Evolutionary conservation across 1,140 invertebrate genomes (phyloP).

Genomic region (Drosophila ambigua): DNA sequence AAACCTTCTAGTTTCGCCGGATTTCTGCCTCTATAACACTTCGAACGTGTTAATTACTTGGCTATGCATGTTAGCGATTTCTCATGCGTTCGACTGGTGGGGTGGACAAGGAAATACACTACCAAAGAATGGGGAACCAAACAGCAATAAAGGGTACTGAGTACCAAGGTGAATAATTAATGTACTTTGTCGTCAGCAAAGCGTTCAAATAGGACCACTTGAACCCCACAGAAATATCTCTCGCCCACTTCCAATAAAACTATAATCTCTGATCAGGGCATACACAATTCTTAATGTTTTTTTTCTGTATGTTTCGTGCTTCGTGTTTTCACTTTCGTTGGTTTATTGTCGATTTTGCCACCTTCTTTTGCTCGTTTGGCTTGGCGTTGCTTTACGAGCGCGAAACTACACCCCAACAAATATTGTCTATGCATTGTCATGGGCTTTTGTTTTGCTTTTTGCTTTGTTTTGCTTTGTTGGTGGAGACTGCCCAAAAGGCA

Average conservation of each 20-base stretch:
- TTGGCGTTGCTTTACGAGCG: too few species aligned
- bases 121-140: background rate
- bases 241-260: background rate
- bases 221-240: background rate
- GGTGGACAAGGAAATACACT: background rate
- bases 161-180: background rate
- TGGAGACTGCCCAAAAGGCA: too few species aligned
- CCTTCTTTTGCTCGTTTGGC: constrained; percentile 14
- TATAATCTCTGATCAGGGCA: constrained; percentile 4
- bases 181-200: background rate
- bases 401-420: background rate
- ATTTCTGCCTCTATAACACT: constrained; percentile 2
- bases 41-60: constrained; percentile 42
- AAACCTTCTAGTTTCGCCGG: constrained; percentile 3
- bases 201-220: background rate
- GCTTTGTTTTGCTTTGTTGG: constrained; percentile 10
- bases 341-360: constrained; percentile 11
- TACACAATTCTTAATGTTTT: background rate
- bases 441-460: constrained; percentile 20
- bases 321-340: constrained; percentile 50
- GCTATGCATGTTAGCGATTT: constrained; percentile 31
- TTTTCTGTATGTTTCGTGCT: background rate
- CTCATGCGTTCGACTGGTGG: background rate
- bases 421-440: constrained; percentile 3
- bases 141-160: background rate